phyloP scores from a whole-genome alignment of 2,797 vertebrate species.

The Polyboroides typus region DNA sequence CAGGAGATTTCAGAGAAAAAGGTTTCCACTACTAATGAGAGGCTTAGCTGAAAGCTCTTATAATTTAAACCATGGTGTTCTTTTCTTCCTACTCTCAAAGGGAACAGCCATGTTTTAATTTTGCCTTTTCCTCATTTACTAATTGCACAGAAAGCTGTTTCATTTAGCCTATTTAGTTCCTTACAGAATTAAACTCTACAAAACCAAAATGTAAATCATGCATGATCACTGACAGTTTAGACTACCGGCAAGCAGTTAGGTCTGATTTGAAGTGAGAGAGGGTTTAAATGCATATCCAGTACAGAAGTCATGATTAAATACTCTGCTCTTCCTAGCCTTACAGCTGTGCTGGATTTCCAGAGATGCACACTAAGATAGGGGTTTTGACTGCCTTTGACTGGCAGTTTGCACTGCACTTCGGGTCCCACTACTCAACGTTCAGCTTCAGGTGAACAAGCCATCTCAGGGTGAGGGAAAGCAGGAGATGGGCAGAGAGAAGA shows the following conservation, averaged over 20 bases:
- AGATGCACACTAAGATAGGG: neutral
- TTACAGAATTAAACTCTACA: neutral
- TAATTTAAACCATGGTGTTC: neutral
- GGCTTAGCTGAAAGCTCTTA: neutral
- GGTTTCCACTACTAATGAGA: neutral
- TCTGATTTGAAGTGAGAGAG: neutral
- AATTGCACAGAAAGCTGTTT: conserved; percentile 2
- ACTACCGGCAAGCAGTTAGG: neutral
- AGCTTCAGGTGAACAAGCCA: neutral
- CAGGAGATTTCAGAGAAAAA: neutral
- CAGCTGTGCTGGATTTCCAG: neutral
- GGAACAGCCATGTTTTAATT: neutral
- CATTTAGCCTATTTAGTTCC: neutral
- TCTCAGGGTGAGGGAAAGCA: neutral
- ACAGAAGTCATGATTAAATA: neutral
- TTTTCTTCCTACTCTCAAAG: neutral
- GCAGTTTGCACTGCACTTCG: neutral
- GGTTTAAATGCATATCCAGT: neutral
- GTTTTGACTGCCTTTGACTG: neutral
- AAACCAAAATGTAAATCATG: neutral
- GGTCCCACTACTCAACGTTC: neutral
- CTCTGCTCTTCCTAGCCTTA: neutral
- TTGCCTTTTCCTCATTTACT: neutral
- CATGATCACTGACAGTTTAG: neutral
- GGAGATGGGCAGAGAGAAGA: neutral